phyloP scores from a whole-genome alignment of 2,797 vertebrate genomes.

The Falco concolor region DNA sequence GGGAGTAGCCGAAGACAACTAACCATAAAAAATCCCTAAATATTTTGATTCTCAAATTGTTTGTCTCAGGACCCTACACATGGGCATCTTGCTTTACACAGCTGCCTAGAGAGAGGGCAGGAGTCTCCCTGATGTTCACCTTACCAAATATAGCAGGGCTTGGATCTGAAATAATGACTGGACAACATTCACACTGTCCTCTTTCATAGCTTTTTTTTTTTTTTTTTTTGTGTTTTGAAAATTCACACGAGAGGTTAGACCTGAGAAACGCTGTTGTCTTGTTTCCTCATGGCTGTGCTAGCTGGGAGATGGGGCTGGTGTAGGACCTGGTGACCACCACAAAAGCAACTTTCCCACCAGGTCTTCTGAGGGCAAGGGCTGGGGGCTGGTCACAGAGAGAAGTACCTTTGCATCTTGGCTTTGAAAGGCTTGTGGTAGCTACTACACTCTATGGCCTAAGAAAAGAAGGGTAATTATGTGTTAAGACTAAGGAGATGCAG shows the following conservation, averaged over 20 bases:
- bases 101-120: background rate
- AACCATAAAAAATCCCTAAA: background rate
- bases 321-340: background rate
- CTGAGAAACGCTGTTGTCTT: background rate
- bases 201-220: background rate
- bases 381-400: background rate
- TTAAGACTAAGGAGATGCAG: background rate
- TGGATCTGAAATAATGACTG: background rate
- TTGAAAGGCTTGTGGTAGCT: background rate
- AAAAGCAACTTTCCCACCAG: background rate
- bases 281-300: background rate
- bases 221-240: background rate
- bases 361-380: background rate
- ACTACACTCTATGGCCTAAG: background rate
- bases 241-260: accelerated
- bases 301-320: background rate
- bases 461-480: background rate
- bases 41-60: background rate
- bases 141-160: background rate
- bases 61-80: background rate
- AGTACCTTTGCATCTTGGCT: background rate
- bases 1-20: background rate
- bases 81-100: background rate
- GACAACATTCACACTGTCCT: background rate
- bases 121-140: background rate